Conservation (phyloP, 2,888 invertebrate genomes). For the Zelleria hepariella region DNA sequence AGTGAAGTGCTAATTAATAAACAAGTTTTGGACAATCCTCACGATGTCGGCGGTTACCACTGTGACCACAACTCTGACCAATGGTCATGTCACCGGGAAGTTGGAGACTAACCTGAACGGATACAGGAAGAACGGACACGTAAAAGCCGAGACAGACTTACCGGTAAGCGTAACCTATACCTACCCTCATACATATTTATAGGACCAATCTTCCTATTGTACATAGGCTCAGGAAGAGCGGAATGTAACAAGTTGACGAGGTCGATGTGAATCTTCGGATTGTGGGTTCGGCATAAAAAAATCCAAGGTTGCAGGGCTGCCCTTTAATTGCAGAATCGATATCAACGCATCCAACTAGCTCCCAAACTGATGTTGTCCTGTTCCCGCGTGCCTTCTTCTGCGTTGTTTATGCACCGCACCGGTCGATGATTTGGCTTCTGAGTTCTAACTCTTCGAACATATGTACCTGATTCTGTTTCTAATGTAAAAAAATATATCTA, state of each 20-base stretch:
- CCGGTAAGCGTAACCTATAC: no score
- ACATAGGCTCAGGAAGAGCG: no score
- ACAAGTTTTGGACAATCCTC: slow-evolving; percentile 9
- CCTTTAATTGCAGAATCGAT: slow-evolving; percentile 5
- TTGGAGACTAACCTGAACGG: slow-evolving; percentile 46
- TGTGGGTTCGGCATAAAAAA: no score
- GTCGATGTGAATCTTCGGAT: no score
- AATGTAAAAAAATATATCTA: neutral
- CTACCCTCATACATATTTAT: no score
- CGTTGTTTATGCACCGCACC: neutral
- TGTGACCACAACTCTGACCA: slow-evolving; percentile 52
- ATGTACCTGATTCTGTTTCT: neutral
- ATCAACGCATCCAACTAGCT: neutral
- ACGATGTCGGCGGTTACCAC: slow-evolving; percentile 59
- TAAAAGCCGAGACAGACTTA: slow-evolving; percentile 37
- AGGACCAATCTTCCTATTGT: no score
- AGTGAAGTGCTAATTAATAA: neutral
- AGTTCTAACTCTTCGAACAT: no score
- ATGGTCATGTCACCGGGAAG: slow-evolving; percentile 50
- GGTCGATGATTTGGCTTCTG: neutral
- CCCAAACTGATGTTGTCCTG: neutral
- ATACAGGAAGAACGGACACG: slow-evolving; percentile 54
- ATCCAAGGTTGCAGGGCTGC: slow-evolving; percentile 6
- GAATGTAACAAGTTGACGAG: no score
- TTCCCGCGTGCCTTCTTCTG: neutral